Evolutionary conservation across 2,113 vertebrate species (phyloP).

Genomic region (Bombycilla garrulus): DNA sequence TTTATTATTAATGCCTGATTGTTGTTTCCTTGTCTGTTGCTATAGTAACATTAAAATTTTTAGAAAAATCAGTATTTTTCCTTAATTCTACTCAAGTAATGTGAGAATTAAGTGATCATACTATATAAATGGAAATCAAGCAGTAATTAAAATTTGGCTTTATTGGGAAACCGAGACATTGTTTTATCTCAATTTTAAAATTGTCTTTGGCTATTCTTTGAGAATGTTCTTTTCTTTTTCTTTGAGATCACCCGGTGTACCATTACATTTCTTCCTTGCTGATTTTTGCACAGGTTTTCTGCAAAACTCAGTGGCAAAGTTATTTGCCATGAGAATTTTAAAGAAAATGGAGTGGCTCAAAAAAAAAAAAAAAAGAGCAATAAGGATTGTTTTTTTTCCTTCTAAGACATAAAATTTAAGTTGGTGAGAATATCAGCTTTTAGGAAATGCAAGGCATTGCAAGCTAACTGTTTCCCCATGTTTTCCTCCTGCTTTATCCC

Average conservation of each 20-base stretch:
- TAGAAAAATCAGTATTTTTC: neutral
- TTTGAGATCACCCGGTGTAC: neutral
- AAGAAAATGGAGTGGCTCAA: neutral
- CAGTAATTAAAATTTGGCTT: neutral
- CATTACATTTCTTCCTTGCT: neutral
- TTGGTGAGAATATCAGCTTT: neutral
- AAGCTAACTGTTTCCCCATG: constrained; percentile 66
- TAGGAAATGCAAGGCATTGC: neutral
- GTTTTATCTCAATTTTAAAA: neutral
- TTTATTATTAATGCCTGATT: neutral
- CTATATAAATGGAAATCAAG: neutral
- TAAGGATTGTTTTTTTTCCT: neutral
- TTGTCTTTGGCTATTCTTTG: neutral
- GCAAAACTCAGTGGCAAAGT: neutral
- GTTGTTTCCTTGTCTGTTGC: neutral
- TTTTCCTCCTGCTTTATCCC: constrained; percentile 74
- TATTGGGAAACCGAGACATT: neutral
- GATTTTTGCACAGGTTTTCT: neutral
- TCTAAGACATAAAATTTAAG: neutral
- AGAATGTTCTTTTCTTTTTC: neutral
- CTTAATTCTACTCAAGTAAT: neutral
- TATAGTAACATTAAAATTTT: neutral
- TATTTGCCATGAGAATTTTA: neutral
- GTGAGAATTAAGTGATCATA: neutral
- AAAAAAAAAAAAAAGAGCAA: neutral